Percentiles rank a stretch among this genome's conserved stretches.
phyloP scores from a whole-genome alignment of 2,888 invertebrate species.

The Embidobia sp. region DNA sequence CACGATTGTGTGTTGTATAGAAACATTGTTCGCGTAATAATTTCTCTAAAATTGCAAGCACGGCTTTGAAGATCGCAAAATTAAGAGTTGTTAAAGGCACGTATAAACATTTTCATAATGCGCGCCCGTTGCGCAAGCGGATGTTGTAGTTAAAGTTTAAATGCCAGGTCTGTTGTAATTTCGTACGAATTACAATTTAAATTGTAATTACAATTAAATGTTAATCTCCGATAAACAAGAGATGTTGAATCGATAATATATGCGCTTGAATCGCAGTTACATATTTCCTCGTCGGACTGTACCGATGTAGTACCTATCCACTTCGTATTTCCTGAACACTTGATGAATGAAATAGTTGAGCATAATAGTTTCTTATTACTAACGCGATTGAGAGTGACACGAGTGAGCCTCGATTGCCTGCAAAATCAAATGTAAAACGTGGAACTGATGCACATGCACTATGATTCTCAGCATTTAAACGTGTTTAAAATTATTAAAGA shows the following conservation, averaged over 20 bases:
- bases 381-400: slow-evolving; percentile 56
- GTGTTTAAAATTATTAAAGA: too few relatives aligned
- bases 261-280: too few relatives aligned
- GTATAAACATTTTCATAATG: slow-evolving; percentile 7
- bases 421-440: slow-evolving; percentile 19
- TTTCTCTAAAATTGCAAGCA: background rate
- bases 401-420: slow-evolving; percentile 13
- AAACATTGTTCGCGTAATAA: slow-evolving; percentile 10
- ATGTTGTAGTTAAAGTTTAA: background rate
- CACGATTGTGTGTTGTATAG: background rate
- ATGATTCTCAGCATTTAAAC: too few relatives aligned
- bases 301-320: slow-evolving; percentile 45
- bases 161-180: too few relatives aligned
- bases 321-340: slow-evolving; percentile 57
- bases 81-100: background rate
- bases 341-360: slow-evolving; percentile 59
- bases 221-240: slow-evolving; percentile 11
- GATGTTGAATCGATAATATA: slow-evolving; percentile 10
- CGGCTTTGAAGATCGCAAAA: slow-evolving; percentile 3
- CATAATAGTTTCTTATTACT: slow-evolving; percentile 62
- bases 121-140: background rate
- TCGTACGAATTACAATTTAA: too few relatives aligned
- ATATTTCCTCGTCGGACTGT: slow-evolving; percentile 19
- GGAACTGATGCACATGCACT: background rate
- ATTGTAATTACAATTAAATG: background rate